Evolutionary conservation across 2,888 invertebrate species (phyloP).

Genomic region (Catotricha subobsoleta): DNA sequence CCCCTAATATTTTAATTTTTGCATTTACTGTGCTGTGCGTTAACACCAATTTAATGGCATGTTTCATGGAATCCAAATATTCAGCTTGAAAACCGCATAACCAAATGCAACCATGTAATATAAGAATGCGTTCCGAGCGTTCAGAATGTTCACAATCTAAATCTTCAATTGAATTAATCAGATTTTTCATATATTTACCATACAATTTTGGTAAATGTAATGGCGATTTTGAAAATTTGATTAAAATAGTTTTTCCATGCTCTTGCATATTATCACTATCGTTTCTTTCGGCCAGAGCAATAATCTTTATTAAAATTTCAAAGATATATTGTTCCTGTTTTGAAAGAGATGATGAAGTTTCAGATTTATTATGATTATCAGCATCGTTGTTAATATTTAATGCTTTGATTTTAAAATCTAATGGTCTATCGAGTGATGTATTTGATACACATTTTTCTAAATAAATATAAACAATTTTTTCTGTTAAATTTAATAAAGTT

Average conservation of each 20-base stretch:
- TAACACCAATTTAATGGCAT: slow-evolving; percentile 20
- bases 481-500: slow-evolving; percentile 4
- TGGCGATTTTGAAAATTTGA: background rate
- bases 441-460: background rate
- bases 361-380: background rate
- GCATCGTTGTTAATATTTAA: background rate
- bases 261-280: slow-evolving; percentile 3
- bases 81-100: slow-evolving; percentile 18
- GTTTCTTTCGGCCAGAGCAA: slow-evolving; percentile 19
- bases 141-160: slow-evolving; percentile 23
- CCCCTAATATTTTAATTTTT: slow-evolving; percentile 24
- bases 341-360: too few relatives aligned
- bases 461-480: slow-evolving; percentile 6
- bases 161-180: slow-evolving; percentile 20
- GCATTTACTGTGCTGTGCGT: slow-evolving; percentile 20
- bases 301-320: slow-evolving; percentile 21
- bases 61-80: slow-evolving; percentile 18
- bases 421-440: background rate
- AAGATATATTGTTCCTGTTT: slow-evolving; percentile 15
- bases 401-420: too few relatives aligned
- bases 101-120: slow-evolving; percentile 23
- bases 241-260: slow-evolving; percentile 2
- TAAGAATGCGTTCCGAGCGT: slow-evolving; percentile 21
- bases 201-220: slow-evolving; percentile 15
- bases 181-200: slow-evolving; percentile 17